These are phyloP conservation scores for Homalodisca vitripennis DNA, from an alignment of 1,140 invertebrate genomes.

Conservation along the genomic window DNA sequence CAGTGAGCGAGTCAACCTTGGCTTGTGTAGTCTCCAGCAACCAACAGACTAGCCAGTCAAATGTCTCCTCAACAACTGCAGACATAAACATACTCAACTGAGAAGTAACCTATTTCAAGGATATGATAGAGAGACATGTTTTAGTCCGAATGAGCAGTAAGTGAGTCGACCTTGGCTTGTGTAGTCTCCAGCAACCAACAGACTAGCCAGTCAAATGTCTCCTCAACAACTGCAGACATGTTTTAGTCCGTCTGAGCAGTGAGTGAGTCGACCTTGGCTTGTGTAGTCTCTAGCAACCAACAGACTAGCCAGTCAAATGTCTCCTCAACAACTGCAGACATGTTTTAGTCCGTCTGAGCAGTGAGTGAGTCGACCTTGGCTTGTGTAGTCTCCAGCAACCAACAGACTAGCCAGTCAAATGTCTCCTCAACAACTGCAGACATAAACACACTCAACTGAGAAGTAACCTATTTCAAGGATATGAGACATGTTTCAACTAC, in stretches of 20 bases:
- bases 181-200: too few relatives aligned
- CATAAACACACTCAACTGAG: too few relatives aligned
- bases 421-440: conserved; percentile 68
- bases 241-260: conserved; percentile 62
- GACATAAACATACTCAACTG: too few relatives aligned
- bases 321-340: conserved; percentile 66
- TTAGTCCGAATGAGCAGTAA: conserved; percentile 56
- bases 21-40: too few relatives aligned
- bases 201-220: conserved; percentile 78
- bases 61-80: conserved; percentile 78
- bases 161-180: conserved; percentile 57
- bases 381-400: conserved; percentile 68
- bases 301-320: conserved; percentile 82
- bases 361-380: conserved; percentile 58
- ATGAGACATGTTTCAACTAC: too few relatives aligned
- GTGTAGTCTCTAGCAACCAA: conserved; percentile 69
- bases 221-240: conserved; percentile 71
- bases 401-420: conserved; percentile 82
- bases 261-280: conserved; percentile 58
- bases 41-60: too few relatives aligned
- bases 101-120: too few relatives aligned
- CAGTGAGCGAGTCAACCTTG: conserved; percentile 57
- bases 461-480: too few relatives aligned
- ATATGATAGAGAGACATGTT: too few relatives aligned
- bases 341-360: conserved; percentile 62